Evolutionary conservation across 2,888 invertebrate species (phyloP).

Genomic region (Nycteola revayana): DNA sequence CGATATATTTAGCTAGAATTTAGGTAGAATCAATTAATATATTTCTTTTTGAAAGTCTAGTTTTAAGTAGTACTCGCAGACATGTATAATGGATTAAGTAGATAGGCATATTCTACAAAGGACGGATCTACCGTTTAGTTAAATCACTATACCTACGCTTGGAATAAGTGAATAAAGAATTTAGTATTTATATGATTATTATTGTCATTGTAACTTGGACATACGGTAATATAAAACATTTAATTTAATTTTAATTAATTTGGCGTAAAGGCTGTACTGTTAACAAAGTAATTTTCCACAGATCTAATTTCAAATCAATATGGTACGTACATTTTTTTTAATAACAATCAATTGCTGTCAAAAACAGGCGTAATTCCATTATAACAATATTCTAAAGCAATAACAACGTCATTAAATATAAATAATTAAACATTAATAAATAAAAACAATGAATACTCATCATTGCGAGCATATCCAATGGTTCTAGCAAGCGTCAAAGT

Average conservation of each 20-base stretch:
- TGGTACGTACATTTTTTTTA: slow-evolving; percentile 10
- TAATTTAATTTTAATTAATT: slow-evolving; percentile 8
- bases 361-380: slow-evolving; percentile 13
- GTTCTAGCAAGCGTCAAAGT: slow-evolving; percentile 68
- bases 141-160: slow-evolving; percentile 12
- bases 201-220: slow-evolving; percentile 28
- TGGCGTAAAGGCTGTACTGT: slow-evolving; percentile 13
- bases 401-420: slow-evolving; percentile 38
- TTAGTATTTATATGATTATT: too few relatives aligned
- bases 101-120: slow-evolving; percentile 14
- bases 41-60: not conserved
- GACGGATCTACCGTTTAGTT: slow-evolving; percentile 34
- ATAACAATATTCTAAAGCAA: slow-evolving; percentile 34
- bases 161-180: slow-evolving; percentile 11
- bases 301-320: slow-evolving; percentile 1
- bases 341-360: slow-evolving; percentile 15
- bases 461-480: slow-evolving; percentile 78
- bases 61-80: not conserved
- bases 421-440: slow-evolving; percentile 50
- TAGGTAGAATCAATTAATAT: too few relatives aligned
- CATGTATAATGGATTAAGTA: slow-evolving; percentile 8
- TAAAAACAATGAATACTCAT: slow-evolving; percentile 79
- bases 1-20: too few relatives aligned
- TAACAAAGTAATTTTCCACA: slow-evolving; percentile 9
- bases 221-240: slow-evolving; percentile 4